Conservation (phyloP, 1,140 invertebrate species). For the Drosophila hydei region DNA sequence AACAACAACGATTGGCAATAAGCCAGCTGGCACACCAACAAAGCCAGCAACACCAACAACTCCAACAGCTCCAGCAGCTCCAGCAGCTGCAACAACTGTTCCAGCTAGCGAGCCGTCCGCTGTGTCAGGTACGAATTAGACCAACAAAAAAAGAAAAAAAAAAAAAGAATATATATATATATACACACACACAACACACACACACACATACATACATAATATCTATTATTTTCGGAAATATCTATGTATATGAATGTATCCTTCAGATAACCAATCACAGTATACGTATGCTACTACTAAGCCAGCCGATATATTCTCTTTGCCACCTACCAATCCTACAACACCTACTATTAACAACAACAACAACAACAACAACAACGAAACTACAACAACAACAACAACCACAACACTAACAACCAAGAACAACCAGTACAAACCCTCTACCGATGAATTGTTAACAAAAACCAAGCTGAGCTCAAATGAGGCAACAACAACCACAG, state of each 20-base stretch:
- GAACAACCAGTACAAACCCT: constrained; percentile 32
- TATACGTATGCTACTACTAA: constrained; percentile 83
- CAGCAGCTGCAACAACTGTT: too few species aligned
- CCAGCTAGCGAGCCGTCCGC: constrained; percentile 46
- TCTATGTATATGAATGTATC: constrained; percentile 82
- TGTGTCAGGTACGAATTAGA: constrained; percentile 79
- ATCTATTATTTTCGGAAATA: constrained; percentile 50
- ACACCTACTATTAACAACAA: constrained; percentile 77
- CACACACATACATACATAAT: constrained; percentile 30
- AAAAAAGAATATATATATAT: constrained; percentile 16
- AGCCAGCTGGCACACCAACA: constrained; percentile 24
- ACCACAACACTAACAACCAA: constrained; percentile 53
- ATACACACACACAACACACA: constrained; percentile 42
- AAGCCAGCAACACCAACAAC: constrained; percentile 54
- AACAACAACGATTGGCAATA: constrained; percentile 14
- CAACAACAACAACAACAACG: constrained; percentile 51
- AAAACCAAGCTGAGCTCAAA: constrained; percentile 63
- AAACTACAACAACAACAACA: constrained; percentile 51
- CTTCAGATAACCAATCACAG: constrained; percentile 81
- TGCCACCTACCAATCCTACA: constrained; percentile 69
- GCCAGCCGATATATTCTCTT: constrained; percentile 81
- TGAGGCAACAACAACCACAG: constrained; percentile 42
- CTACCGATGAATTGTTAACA: constrained; percentile 31
- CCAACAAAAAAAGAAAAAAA: constrained; percentile 5
- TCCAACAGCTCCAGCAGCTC: constrained; percentile 31